Evolutionary conservation across 2,113 vertebrate species (phyloP), one percentile per base, ranked within the genome.

Genomic region (Dipodomys ordii): DNA sequence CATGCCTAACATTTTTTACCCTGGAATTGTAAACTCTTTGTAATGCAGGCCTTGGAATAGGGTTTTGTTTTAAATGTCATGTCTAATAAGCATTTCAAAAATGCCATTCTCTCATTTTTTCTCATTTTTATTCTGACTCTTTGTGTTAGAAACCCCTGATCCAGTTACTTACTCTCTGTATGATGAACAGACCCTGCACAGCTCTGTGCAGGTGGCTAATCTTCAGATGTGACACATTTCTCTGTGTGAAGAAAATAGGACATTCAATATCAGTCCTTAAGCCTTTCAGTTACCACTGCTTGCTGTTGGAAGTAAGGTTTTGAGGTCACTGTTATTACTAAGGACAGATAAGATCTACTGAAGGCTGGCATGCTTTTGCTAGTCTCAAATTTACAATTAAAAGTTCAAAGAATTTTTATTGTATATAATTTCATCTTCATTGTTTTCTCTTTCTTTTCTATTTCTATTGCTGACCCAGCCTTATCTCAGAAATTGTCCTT

Each of bases 1-100:
- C 93, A 92, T 81, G 78, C 92, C 94, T 93, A 95, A 87, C 87
- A 92, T 95, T 96, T 96, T 94, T 91, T 80, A 91, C 32, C n/a
- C 74, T 91, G 16, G 85, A 94, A 90, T 87, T 94, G 87, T 91
- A 95, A 95, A 93, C 87, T 85, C 32, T 94, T 93, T 91, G 60
- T 87, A 87, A 81, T 53, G 39, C 86, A 91, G 72, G 35, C 35
- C 10, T 69, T 86, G 77, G 72, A 93, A 91, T 93, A 88, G 44
- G 87, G 39, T 39, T 39, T 90, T 91, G 94, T 93, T 92, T 79
- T 16, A 57, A 57, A 94, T 94, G 81, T 88, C 20, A 67, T 35
- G 83, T 78, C n/a, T 94, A 95, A 90, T 89, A 93, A 95, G 69
- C 84, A 87, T 96, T 95, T 93, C 0, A 19, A 85, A 79, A 90